Base-by-base conservation (phyloP, 2,113 vertebrate genomes). In the Arothron firmamentum region DNA sequence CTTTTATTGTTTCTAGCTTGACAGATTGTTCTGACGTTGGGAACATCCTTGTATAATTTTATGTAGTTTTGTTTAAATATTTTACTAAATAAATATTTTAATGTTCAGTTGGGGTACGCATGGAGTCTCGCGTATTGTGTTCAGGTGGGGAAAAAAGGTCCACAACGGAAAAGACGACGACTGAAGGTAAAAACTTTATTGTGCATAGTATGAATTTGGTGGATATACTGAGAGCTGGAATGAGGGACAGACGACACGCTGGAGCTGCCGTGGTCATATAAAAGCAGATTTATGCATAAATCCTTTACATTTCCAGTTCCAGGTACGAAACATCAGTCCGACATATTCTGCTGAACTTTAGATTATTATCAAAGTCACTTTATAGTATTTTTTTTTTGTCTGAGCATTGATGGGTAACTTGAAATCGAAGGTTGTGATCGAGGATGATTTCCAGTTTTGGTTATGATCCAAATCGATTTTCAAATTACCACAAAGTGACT, bases 11-110 rank as follows among this genome's bases (percentile, higher is more conserved):
- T 87, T 89, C 82, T 80, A 79, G 80, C 90, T 49, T 87, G 69
- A 83, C 68, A 80, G 81, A 74, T 81, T 79, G 82, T 90, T 88
- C 84, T 75, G 77, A 88, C 82, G 59, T 80, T 86, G 75, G 81
- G 85, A 86, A 87, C 85, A 86, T 85, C 68, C 75, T 83, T 88
- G 81, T 89, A 87, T 85, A 82, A 89, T 90, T 89, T 90, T 86
- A 86, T 91, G 88, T 92, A 84, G 88, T 82, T 81, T 65, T 87
- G 88, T 89, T 91, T 85, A 87, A 88, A 90, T 91, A 92, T 92
- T 92, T 92, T 92, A 91, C 89, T 83, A 92, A 92, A 91, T 92
- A 92, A 92, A 92, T 89, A 91, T 90, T 92, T 89, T 90, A 91
- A 90, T 89, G 88, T 87, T 84, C 59, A 57, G 12, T 46, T 23